Evolutionary conservation across 2,888 invertebrate species (phyloP), one percentile per base, ranked within the genome.

Genomic region (Rhogogaster chlorosoma): DNA sequence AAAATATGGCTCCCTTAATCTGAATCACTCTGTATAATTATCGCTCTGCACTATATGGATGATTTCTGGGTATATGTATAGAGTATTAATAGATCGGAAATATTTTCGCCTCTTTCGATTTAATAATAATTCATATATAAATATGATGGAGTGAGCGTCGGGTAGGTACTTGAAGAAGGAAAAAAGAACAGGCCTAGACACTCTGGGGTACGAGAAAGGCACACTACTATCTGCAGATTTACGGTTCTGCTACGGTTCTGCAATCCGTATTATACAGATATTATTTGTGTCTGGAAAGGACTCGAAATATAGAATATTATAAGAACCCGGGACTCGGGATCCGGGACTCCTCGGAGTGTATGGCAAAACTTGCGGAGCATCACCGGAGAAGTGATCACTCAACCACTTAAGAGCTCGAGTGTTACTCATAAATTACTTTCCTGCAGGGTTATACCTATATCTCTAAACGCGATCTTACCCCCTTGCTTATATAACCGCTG

Each of bases 341-440:
- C 29, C 29, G 22, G 64, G 9, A 29, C 29, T 26, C 49, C 29
- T 26, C 49, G 18, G 64, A 64, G 67, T 32, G 32, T 67, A 32
- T 42, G 26, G 61, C 57, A 38, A 80, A 80, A 80, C 57, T 80
- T 57, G 80, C 22, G 22, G 61, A 80, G 80, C 57, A 80, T 80
- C 61, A 61, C 22, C 29, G 61, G 36, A 80, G 61, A 61, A 80
- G 57, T 80, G 80, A 80, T 80, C 80, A 80, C 80, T 80, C 80
- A 80, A 57, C 61, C 80, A 80, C 80, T 80, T 80, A 18, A 61
- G 61, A 61, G 22, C 57, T 80, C 61, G 80, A 80, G 80, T 57
- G 80, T 80, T 61, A 38, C 80, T 61, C 80, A 38, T 80, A 80
- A 80, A 80, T 80, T 80, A 80, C 15, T 32, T 32, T n/a, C 77